These are phyloP conservation scores for Anseranas semipalmata DNA, from an alignment of 2,113 vertebrate species.

Conservation along the genomic window DNA sequence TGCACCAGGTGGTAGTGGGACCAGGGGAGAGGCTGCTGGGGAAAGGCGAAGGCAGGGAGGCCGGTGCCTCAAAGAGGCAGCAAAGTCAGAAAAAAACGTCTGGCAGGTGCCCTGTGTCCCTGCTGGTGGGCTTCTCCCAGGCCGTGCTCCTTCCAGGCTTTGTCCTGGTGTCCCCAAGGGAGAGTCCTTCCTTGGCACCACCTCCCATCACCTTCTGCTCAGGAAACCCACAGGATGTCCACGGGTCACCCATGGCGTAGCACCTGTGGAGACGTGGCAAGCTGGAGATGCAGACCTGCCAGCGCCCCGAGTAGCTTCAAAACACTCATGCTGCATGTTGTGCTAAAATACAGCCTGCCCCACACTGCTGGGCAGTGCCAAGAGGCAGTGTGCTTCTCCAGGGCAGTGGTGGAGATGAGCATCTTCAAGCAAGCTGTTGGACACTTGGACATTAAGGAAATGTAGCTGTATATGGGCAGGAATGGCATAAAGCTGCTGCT, in stretches of 20 bases:
- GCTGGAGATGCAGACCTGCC: rapidly evolving
- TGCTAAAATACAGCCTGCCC: background rate
- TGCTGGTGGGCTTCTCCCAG: background rate
- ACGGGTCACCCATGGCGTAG: rapidly evolving
- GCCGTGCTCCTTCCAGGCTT: background rate
- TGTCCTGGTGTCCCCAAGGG: background rate
- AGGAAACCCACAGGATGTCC: background rate
- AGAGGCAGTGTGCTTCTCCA: background rate
- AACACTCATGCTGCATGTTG: rapidly evolving
- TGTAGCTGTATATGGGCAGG: background rate
- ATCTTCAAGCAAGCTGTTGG: background rate
- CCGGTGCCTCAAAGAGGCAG: background rate
- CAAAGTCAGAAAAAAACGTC: background rate
- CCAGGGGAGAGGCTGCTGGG: background rate
- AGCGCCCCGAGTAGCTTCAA: rapidly evolving
- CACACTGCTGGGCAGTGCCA: background rate
- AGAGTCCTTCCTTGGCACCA: background rate
- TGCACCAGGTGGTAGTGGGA: background rate
- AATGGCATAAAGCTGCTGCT: background rate
- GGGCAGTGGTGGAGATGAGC: rapidly evolving
- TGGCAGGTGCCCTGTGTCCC: background rate
- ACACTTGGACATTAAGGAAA: background rate
- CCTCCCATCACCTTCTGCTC: background rate
- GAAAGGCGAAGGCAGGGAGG: background rate
- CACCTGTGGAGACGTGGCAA: rapidly evolving